These are phyloP conservation scores for Caenorhabditis sp. DNA, from an alignment of 2,888 invertebrate genomes.

Conservation along the genomic window DNA sequence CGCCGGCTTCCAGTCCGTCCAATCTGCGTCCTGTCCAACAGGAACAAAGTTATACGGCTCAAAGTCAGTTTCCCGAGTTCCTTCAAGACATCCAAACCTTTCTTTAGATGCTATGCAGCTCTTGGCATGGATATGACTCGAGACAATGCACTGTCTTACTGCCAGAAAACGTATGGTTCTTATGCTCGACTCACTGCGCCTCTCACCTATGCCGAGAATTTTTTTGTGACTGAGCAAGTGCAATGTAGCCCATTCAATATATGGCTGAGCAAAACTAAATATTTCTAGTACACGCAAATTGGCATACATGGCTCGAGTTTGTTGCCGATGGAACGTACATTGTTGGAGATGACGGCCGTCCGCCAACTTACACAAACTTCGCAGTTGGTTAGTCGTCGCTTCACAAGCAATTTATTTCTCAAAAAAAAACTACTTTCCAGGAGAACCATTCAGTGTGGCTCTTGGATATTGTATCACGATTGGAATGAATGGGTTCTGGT, in stretches of 20 bases:
- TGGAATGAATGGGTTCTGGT: conserved; percentile 57
- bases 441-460: conserved; percentile 51
- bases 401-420: no score
- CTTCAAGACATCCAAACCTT: not conserved
- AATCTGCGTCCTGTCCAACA: conserved; percentile 16
- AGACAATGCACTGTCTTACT: conserved; percentile 32
- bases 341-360: conserved; percentile 41
- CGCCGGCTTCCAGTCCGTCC: conserved; percentile 1
- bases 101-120: conserved; percentile 50
- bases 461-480: conserved; percentile 53
- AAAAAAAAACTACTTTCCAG: conserved; percentile 3
- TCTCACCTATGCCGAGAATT: conserved; percentile 29
- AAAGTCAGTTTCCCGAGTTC: conserved; percentile 16
- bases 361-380: conserved; percentile 53
- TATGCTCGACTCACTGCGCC: conserved; percentile 37
- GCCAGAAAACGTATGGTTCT: conserved; percentile 38
- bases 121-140: conserved; percentile 48
- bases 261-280: not conserved
- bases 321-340: conserved; percentile 49
- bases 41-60: conserved; percentile 36
- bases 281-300: conserved; percentile 34
- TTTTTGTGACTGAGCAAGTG: conserved; percentile 42
- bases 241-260: conserved; percentile 33
- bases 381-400: conserved; percentile 37
- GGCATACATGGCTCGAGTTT: conserved; percentile 53